Percentiles rank a stretch among this genome's conserved stretches.
Evolutionary conservation across 2,113 vertebrate genomes (phyloP).

Genomic region (Plectropomus leopardus): DNA sequence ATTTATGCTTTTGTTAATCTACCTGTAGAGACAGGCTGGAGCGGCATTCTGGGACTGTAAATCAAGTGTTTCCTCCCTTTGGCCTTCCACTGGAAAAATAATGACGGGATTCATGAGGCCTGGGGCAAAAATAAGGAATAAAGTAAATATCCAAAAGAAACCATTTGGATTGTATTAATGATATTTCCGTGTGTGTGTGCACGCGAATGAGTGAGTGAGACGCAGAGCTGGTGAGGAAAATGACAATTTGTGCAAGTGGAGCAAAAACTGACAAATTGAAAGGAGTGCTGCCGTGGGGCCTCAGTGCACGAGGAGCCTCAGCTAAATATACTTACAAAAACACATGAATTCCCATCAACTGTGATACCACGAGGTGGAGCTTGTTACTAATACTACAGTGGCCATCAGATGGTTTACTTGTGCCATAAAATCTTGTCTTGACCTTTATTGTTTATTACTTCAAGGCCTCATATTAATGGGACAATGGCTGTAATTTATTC

Average conservation of each 20-base stretch:
- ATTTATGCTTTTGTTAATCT: slow-evolving; percentile 72
- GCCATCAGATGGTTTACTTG: background rate
- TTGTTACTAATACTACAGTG: slow-evolving; percentile 2
- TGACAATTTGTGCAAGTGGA: slow-evolving; percentile 40
- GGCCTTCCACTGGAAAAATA: slow-evolving; percentile 60
- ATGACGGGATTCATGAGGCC: slow-evolving; percentile 66
- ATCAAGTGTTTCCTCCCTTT: slow-evolving; percentile 71
- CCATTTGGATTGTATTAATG: slow-evolving; percentile 71
- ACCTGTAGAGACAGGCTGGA: slow-evolving; percentile 49
- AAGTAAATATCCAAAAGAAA: slow-evolving; percentile 68
- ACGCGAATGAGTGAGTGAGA: slow-evolving; percentile 36
- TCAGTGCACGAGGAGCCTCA: background rate
- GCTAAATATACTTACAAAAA: slow-evolving; percentile 2
- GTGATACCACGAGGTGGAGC: background rate
- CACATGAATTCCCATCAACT: background rate
- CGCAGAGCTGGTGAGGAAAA: slow-evolving; percentile 39
- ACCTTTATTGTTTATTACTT: background rate
- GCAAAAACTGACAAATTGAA: slow-evolving; percentile 37
- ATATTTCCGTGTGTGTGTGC: slow-evolving; percentile 51
- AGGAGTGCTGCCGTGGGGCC: background rate
- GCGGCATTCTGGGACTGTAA: slow-evolving; percentile 66
- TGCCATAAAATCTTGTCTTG: background rate
- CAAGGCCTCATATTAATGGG: background rate
- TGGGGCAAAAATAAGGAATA: slow-evolving; percentile 62
- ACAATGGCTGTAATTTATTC: background rate